These are phyloP conservation scores for Melanotaenia duboulayi DNA, from an alignment of 2,113 vertebrate genomes.

Conservation along the genomic window DNA sequence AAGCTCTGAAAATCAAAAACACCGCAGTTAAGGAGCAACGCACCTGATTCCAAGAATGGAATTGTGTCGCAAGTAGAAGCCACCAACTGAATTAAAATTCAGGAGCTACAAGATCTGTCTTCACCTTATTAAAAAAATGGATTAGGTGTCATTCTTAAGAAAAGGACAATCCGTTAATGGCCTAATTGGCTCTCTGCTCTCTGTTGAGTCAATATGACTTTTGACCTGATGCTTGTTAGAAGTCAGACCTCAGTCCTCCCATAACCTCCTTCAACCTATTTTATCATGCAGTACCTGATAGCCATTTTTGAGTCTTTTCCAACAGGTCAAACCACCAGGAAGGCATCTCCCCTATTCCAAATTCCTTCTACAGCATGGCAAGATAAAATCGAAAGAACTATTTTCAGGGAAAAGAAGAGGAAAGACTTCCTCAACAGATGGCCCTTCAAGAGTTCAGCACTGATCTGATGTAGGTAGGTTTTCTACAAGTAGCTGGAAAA, in stretches of 20 bases:
- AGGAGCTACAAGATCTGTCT: conserved; percentile 13
- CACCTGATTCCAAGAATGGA: conserved; percentile 14
- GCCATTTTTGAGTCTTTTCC: not conserved
- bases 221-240: conserved; percentile 29
- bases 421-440: not conserved
- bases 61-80: conserved; percentile 7
- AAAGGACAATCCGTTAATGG: conserved; percentile 36
- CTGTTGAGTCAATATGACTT: conserved; percentile 35
- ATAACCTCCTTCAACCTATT: conserved; percentile 9
- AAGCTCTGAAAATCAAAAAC: conserved; percentile 32
- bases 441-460: no score
- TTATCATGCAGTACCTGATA: not conserved
- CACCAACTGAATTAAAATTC: conserved; percentile 33
- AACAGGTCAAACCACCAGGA: not conserved
- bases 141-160: conserved; percentile 42
- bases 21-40: not conserved
- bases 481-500: not conserved
- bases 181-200: conserved; percentile 42
- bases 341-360: not conserved
- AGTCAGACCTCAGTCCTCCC: conserved; percentile 13
- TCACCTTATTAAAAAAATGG: conserved; percentile 17
- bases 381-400: not conserved
- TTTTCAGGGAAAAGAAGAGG: not conserved
- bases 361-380: not conserved
- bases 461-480: not conserved